A percentile compares a stretch with the other conserved stretches of the same genome.
Conservation (phyloP, 2,888 invertebrate genomes). For the Ptilodon capucinus region DNA sequence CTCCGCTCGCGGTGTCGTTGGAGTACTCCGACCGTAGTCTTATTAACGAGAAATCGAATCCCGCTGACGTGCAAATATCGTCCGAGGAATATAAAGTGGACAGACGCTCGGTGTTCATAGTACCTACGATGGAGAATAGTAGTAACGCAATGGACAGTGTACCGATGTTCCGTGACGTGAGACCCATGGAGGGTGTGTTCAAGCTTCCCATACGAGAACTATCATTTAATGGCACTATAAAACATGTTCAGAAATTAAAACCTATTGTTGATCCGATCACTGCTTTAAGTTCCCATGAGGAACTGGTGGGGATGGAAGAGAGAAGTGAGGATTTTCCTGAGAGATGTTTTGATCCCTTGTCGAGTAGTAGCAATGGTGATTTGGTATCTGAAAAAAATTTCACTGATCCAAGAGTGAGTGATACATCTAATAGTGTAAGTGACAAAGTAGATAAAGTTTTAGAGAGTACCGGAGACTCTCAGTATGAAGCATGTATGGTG, state of each 20-base stretch:
- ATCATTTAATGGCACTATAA: constrained; percentile 75
- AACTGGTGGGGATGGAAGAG: constrained; percentile 44
- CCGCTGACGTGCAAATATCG: constrained; percentile 54
- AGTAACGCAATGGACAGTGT: constrained; percentile 78
- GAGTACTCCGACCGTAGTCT: constrained; percentile 62
- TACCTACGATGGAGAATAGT: constrained; percentile 79
- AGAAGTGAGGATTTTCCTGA: constrained; percentile 30
- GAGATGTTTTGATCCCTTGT: constrained; percentile 13
- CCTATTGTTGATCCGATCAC: constrained; percentile 74
- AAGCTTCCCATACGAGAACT: constrained; percentile 74
- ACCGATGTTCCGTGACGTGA: constrained; percentile 64
- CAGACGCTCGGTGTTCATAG: constrained; percentile 66
- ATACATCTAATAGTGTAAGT: constrained; percentile 42
- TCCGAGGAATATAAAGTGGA: constrained; percentile 66
- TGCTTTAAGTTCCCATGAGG: constrained; percentile 56
- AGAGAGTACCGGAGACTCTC: constrained; percentile 63
- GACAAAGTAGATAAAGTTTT: constrained; percentile 48
- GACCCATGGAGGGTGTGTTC: constrained; percentile 63
- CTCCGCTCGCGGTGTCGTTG: constrained; percentile 51
- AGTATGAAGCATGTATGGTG: constrained; percentile 52
- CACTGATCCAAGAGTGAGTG: constrained; percentile 38
- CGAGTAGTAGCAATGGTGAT: constrained; percentile 25
- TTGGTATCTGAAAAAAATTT: constrained; percentile 30
- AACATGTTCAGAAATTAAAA: constrained; percentile 73
- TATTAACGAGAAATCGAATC: constrained; percentile 63